Conservation (phyloP, 1,140 invertebrate genomes). For the Solen grandis region DNA sequence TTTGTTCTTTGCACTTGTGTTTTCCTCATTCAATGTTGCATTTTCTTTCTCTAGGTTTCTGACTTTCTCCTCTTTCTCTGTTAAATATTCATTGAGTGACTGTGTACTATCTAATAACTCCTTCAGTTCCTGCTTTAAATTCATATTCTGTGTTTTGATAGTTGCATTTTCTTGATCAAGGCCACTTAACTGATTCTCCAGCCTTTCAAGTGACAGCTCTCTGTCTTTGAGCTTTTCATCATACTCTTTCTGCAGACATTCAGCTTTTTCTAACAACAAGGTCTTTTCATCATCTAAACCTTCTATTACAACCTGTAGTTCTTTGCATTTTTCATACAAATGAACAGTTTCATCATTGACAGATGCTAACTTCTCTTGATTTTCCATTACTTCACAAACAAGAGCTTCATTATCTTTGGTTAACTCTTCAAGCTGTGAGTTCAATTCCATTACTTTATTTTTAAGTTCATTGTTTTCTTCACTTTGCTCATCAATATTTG, state of each 20-base stretch:
- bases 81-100: too few species aligned
- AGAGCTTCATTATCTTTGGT: constrained; percentile 58
- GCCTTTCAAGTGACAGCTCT: constrained; percentile 6
- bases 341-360: constrained; percentile 43
- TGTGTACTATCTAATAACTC: too few species aligned
- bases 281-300: constrained; percentile 36
- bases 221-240: background rate
- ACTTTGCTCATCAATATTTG: constrained; percentile 37
- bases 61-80: too few species aligned
- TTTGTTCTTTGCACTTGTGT: too few species aligned
- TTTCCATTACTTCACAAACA: constrained; percentile 48
- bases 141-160: constrained; percentile 30
- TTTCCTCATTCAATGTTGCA: too few species aligned
- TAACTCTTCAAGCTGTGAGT: constrained; percentile 41
- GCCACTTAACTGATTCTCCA: constrained; percentile 40
- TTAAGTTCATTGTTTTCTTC: constrained; percentile 62
- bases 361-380: constrained; percentile 55
- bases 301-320: constrained; percentile 30
- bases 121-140: constrained; percentile 15
- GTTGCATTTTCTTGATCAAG: constrained; percentile 51
- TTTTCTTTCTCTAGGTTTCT: too few species aligned
- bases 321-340: constrained; percentile 38
- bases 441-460: constrained; percentile 46
- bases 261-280: background rate
- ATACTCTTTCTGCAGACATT: background rate